These are phyloP conservation scores for Lasioglossum baleicum DNA, from an alignment of 1,140 invertebrate species.

Conservation along the genomic window DNA sequence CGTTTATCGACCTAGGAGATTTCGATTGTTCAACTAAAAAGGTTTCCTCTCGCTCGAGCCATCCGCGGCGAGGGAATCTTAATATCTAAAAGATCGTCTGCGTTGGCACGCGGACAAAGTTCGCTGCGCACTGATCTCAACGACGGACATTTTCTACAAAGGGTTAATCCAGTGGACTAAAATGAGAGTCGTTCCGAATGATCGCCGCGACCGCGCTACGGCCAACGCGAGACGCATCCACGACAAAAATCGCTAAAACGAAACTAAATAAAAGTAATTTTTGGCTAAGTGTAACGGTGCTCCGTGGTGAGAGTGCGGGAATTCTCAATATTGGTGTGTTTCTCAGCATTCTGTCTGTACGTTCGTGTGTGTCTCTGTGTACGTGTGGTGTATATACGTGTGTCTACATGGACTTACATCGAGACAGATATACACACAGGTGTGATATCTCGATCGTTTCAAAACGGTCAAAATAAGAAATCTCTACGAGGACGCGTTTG, in stretches of 20 bases:
- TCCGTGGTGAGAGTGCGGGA: slow-evolving; percentile 57
- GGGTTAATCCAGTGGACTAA: neutral
- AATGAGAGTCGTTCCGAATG: neutral
- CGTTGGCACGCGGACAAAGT: slow-evolving; percentile 51
- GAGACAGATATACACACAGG: slow-evolving; percentile 33
- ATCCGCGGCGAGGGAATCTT: slow-evolving; percentile 48
- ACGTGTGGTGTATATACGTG: slow-evolving; percentile 30
- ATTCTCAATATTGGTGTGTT: slow-evolving; percentile 42
- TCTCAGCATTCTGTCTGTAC: slow-evolving; percentile 1
- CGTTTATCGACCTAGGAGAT: neutral
- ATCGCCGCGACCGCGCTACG: slow-evolving; percentile 5
- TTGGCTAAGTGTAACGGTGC: slow-evolving; percentile 78
- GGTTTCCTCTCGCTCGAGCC: neutral
- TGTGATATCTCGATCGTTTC: slow-evolving; percentile 15
- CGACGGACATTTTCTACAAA: neutral
- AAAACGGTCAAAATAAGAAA: slow-evolving; percentile 37
- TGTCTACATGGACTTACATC: slow-evolving; percentile 33
- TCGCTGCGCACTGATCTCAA: neutral
- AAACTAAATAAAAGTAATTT: slow-evolving; percentile 79
- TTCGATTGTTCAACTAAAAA: too few species aligned
- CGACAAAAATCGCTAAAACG: slow-evolving; percentile 62
- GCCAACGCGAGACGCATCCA: slow-evolving; percentile 34
- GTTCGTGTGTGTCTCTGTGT: neutral
- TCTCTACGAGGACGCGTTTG: slow-evolving; percentile 26
- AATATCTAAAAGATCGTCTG: slow-evolving; percentile 60